A percentile compares a stretch with the other conserved stretches of the same genome.
Evolutionary conservation across 2,113 vertebrate genomes (phyloP).

Genomic region (Barbus barbus): DNA sequence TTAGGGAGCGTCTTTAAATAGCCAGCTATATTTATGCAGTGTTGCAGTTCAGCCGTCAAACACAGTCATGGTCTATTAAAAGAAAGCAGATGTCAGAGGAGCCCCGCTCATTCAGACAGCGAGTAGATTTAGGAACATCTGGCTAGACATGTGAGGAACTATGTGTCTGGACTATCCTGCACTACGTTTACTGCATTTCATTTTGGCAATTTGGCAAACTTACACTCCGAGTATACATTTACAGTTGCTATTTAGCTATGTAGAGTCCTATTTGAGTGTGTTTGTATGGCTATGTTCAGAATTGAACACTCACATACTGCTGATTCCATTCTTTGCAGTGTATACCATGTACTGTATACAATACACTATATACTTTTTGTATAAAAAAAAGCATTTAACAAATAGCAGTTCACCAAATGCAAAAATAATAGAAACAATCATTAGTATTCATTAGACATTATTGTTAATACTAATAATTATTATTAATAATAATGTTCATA

Average conservation of each 20-base stretch:
- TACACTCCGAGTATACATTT: not conserved
- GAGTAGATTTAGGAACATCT: conserved; percentile 4
- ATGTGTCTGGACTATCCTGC: not conserved
- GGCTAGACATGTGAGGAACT: not conserved
- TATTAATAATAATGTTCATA: not conserved
- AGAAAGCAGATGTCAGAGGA: conserved; percentile 16
- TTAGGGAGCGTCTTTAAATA: conserved; percentile 43
- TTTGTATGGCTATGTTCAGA: not conserved
- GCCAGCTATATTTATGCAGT: conserved; percentile 56
- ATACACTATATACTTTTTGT: not conserved
- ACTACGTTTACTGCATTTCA: not conserved
- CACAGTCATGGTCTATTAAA: conserved; percentile 48
- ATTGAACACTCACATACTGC: not conserved
- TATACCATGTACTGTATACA: not conserved
- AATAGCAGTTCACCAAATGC: not conserved
- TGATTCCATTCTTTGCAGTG: not conserved
- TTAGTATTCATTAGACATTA: not conserved
- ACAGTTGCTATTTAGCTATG: too few species aligned
- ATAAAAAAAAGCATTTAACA: not conserved
- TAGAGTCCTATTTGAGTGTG: too few species aligned
- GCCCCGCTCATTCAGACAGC: not conserved
- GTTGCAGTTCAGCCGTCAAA: conserved; percentile 26
- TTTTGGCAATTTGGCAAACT: not conserved
- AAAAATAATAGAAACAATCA: not conserved
- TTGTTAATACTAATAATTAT: too few species aligned